These are phyloP conservation scores for Oreochromis spilurus DNA, from an alignment of 2,113 vertebrate genomes.

Conservation along the genomic window DNA sequence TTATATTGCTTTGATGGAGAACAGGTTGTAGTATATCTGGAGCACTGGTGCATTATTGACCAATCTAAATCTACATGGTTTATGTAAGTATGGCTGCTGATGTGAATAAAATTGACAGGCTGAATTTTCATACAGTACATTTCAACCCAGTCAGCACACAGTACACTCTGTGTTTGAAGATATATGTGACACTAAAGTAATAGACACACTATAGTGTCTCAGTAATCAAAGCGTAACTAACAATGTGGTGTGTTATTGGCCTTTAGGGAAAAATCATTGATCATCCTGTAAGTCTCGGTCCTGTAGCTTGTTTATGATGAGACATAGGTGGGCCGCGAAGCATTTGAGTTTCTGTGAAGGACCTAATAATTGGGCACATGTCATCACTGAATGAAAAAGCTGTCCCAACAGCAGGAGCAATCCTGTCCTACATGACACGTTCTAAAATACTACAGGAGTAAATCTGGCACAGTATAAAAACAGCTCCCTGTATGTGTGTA, in stretches of 20 bases:
- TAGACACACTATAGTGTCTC: not conserved
- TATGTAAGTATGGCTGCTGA: not conserved
- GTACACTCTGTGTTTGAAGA: not conserved
- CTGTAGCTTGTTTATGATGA: constrained; percentile 46
- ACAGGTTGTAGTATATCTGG: constrained; percentile 1
- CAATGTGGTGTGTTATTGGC: constrained; percentile 50
- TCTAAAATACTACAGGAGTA: constrained; percentile 49
- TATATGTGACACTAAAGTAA: constrained; percentile 5
- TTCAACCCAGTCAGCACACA: not conserved
- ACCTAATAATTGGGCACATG: constrained; percentile 64
- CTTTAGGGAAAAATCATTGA: constrained; percentile 50
- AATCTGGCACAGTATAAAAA: constrained; percentile 29
- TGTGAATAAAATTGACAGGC: not conserved
- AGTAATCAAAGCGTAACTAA: constrained; percentile 38
- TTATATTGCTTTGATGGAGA: constrained; percentile 36
- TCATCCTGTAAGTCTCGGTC: constrained; percentile 29
- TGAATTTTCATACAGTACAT: not conserved
- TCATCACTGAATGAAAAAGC: constrained; percentile 63
- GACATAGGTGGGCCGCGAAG: constrained; percentile 26
- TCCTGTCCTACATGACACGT: constrained; percentile 45
- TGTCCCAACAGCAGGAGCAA: constrained; percentile 39
- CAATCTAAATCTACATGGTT: constrained; percentile 4
- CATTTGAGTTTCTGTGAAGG: constrained; percentile 41
- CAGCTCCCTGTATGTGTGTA: not conserved
- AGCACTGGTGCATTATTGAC: not conserved